Evolutionary conservation across 1,140 invertebrate species (phyloP).

Genomic region (Yoshiicerus persimilis): DNA sequence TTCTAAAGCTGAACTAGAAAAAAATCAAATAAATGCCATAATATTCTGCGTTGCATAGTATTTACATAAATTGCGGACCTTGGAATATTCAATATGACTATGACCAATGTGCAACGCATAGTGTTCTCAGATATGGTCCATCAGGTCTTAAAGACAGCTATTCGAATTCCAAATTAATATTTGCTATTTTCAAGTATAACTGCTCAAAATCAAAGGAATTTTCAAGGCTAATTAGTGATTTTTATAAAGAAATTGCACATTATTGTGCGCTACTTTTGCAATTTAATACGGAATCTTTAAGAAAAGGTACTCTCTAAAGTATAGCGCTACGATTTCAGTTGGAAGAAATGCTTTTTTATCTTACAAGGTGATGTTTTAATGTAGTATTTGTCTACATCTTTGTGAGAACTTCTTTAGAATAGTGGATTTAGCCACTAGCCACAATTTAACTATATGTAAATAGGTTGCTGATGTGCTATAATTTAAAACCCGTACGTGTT

Average conservation of each 20-base stretch:
- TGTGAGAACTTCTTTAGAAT: background rate
- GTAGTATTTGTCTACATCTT: background rate
- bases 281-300: background rate
- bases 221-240: background rate
- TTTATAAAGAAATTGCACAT: background rate
- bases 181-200: background rate
- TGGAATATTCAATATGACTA: no score
- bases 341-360: background rate
- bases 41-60: no score
- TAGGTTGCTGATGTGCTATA: background rate
- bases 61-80: no score
- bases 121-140: background rate
- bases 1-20: no score
- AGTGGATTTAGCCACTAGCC: no score
- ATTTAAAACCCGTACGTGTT: no score
- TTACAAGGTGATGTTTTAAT: background rate
- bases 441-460: background rate
- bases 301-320: background rate
- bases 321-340: background rate
- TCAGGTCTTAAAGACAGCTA: background rate
- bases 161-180: background rate
- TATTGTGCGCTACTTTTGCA: background rate
- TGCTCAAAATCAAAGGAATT: background rate
- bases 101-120: no score
- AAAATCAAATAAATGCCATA: no score